Evolutionary conservation across 2,888 invertebrate species (phyloP).

Genomic region (Andrena minutula): DNA sequence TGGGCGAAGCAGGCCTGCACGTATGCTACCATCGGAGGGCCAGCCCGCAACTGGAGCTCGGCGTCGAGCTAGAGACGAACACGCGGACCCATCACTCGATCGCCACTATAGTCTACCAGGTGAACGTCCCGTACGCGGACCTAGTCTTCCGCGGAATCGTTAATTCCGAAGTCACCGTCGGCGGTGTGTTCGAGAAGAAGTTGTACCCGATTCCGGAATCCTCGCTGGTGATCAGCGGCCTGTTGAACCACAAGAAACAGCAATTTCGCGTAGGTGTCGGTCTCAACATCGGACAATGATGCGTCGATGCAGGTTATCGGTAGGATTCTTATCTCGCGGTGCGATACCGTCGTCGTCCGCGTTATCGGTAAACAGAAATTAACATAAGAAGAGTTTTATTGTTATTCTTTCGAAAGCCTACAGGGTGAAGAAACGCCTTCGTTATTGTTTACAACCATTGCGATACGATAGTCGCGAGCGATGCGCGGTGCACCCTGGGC

Average conservation of each 20-base stretch:
- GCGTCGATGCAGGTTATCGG: neutral
- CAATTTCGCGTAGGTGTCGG: slow-evolving; percentile 88
- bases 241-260: slow-evolving; percentile 88
- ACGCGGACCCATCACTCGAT: slow-evolving; percentile 87
- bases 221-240: slow-evolving; percentile 88
- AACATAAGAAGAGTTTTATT: slow-evolving; percentile 35
- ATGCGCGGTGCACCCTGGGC: neutral
- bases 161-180: slow-evolving; percentile 87
- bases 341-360: neutral
- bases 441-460: slow-evolving; percentile 16
- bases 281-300: slow-evolving; percentile 84
- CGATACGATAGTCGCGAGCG: neutral
- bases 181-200: slow-evolving; percentile 88
- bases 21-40: slow-evolving; percentile 88
- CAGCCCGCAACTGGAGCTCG: slow-evolving; percentile 88
- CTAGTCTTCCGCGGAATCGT: slow-evolving; percentile 88
- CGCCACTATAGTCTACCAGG: slow-evolving; percentile 88
- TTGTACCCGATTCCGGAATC: slow-evolving; percentile 88
- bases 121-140: slow-evolving; percentile 88
- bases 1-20: slow-evolving; percentile 86
- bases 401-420: slow-evolving; percentile 39
- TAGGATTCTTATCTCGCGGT: neutral
- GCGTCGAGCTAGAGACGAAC: slow-evolving; percentile 89
- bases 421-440: slow-evolving; percentile 36
- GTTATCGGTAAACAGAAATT: slow-evolving; percentile 13